Evolutionary conservation across 2,888 invertebrate genomes (phyloP).

Genomic region (Nasonovia ribisnigri): DNA sequence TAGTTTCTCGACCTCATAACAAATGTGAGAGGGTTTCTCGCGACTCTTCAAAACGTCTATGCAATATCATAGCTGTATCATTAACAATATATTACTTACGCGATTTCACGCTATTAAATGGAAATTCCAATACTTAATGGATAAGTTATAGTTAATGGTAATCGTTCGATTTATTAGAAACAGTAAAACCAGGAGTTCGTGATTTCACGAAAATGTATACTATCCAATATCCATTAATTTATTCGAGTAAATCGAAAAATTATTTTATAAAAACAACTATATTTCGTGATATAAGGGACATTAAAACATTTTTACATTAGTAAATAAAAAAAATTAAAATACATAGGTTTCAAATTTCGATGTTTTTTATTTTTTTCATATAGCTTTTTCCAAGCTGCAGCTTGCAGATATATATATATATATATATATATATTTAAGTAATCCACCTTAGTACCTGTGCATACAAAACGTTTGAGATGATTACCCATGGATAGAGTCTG

Average conservation of each 20-base stretch:
- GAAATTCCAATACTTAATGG: conserved; percentile 23
- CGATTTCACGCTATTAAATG: conserved; percentile 30
- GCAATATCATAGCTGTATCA: not conserved
- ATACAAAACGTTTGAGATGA: not conserved
- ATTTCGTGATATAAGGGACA: not conserved
- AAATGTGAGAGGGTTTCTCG: not conserved
- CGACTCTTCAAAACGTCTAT: not conserved
- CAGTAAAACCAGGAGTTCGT: not conserved
- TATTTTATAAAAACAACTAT: not conserved
- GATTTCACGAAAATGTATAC: not conserved
- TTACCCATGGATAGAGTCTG: not conserved
- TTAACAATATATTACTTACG: not conserved
- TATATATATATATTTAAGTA: not conserved
- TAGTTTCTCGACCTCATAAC: not conserved
- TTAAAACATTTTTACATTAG: not conserved
- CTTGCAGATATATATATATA: not conserved
- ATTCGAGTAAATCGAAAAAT: not conserved
- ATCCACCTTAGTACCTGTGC: not conserved
- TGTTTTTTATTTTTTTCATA: not conserved
- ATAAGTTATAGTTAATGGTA: not conserved
- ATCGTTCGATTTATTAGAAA: conserved; percentile 11
- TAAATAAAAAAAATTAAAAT: not conserved
- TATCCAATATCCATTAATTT: not conserved
- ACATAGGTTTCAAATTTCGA: not conserved
- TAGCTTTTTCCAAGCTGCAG: not conserved